phyloP scores from a whole-genome alignment of 2,113 vertebrate genomes.

The Meriones unguiculatus region DNA sequence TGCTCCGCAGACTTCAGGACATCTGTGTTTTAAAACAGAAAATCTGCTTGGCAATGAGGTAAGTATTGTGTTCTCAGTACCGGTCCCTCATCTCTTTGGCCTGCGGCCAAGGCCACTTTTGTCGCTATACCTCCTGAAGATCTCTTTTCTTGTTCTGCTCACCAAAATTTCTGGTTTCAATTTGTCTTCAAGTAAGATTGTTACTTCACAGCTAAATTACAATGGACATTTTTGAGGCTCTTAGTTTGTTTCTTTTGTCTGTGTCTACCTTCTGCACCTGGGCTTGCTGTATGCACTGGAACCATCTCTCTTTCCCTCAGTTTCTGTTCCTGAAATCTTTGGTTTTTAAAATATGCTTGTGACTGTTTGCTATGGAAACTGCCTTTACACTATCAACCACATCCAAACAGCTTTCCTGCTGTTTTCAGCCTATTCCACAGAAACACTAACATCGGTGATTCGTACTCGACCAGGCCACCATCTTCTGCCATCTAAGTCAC shows the following conservation, averaged over 20 bases:
- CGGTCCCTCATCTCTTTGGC: neutral
- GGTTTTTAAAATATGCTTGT: neutral
- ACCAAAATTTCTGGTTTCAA: neutral
- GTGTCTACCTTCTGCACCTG: neutral
- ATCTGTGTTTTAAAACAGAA: neutral
- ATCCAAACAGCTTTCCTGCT: neutral
- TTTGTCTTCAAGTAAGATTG: neutral
- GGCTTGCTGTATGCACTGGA: neutral
- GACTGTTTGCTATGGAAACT: neutral
- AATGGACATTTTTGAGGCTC: neutral
- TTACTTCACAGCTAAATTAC: neutral
- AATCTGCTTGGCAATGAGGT: neutral
- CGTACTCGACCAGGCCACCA: neutral
- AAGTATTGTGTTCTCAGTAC: neutral
- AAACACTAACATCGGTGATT: neutral
- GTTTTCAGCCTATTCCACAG: neutral
- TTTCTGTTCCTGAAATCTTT: neutral
- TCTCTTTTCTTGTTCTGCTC: neutral
- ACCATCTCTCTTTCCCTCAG: neutral
- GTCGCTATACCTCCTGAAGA: neutral
- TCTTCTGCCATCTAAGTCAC: neutral
- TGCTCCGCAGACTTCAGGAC: neutral
- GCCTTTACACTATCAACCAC: neutral
- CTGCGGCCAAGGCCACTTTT: neutral
- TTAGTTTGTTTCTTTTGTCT: neutral